Base-by-base conservation (phyloP, 1,140 invertebrate genomes). In the Helicoverpa armigera region DNA sequence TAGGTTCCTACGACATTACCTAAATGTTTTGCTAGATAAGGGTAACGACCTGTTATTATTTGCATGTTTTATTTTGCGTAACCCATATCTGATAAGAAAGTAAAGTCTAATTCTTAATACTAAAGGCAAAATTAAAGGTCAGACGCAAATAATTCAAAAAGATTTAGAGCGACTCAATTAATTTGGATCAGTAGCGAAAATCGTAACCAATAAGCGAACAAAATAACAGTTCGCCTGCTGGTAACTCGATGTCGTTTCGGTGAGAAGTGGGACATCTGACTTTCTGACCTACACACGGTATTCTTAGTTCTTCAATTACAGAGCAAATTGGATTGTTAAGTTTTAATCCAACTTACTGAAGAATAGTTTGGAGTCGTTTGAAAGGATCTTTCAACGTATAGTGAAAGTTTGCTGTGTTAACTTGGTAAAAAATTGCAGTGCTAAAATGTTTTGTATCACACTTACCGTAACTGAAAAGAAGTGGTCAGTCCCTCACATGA, bases 231-330 rank as follows among this genome's bases (percentile, higher is more conserved):
- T 75, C 82, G 77, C 70, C 79, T 87, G 86, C 88, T 90, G 83
- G 85, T 86, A 84, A 89, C 84, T 85, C 80, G 86, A 85, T 86
- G 88, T 87, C 88, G 85, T 86, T 86, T 82, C 84, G 83, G 79
- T 86, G 83, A 82, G 87, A 94, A 92, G 90, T 92, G 83, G 92
- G 87, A 85, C 92, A 88, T 86, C 86, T 88, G 83, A 88, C 87
- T 85, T 81, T 84, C 81, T 90, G 87, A 88, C 90, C 89, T 88
- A 88, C 83, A 87, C 86, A 86, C 80, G 76, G 69, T 88, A 83
- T 85, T 87, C 78, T 87, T 77, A 23, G 14, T 50, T 67, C 29
- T 70, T 60, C 10, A 60, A 23, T 69, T 79, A 58, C 50, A 14
- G 29, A 43, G 16, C 51, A 50, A 70, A 48, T 70, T 51, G 16